Percentiles rank a stretch among this genome's conserved stretches.
phyloP scores from a whole-genome alignment of 2,888 invertebrate genomes.

The Leptura quadrifasciata region DNA sequence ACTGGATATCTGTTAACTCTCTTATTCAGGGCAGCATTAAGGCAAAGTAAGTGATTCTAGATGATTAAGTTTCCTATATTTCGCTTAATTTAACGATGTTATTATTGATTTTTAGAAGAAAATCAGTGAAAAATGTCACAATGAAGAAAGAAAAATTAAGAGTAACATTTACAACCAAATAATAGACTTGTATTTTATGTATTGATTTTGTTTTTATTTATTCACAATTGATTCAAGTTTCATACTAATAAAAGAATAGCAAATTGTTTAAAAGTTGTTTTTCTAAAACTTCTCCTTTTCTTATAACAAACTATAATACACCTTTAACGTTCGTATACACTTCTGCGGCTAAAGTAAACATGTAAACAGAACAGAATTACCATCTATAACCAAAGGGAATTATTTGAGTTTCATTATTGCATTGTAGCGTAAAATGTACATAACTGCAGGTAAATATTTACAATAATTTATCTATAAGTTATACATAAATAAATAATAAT shows the following conservation, averaged over 20 bases:
- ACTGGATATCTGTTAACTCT: neutral
- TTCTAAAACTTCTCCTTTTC: neutral
- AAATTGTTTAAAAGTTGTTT: too few relatives aligned
- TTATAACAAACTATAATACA: neutral
- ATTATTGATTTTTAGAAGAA: too few relatives aligned
- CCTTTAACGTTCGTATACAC: neutral
- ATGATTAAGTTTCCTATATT: too few relatives aligned
- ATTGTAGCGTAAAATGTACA: constrained; percentile 24
- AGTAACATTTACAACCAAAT: too few relatives aligned
- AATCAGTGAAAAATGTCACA: too few relatives aligned
- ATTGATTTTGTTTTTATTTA: too few relatives aligned
- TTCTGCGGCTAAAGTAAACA: neutral
- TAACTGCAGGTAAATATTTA: constrained; percentile 27
- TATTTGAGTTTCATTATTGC: constrained; percentile 16
- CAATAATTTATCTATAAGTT: neutral
- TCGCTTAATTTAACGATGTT: too few relatives aligned
- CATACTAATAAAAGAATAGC: too few relatives aligned
- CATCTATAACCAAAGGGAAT: neutral
- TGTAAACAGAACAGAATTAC: neutral
- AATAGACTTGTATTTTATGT: too few relatives aligned
- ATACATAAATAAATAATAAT: constrained; percentile 27
- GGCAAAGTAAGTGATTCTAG: neutral
- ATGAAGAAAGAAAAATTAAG: too few relatives aligned
- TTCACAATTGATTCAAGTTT: too few relatives aligned
- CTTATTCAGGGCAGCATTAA: neutral